These are phyloP conservation scores for Mobula hypostoma DNA, from an alignment of 2,113 vertebrate species.

Conservation along the genomic window DNA sequence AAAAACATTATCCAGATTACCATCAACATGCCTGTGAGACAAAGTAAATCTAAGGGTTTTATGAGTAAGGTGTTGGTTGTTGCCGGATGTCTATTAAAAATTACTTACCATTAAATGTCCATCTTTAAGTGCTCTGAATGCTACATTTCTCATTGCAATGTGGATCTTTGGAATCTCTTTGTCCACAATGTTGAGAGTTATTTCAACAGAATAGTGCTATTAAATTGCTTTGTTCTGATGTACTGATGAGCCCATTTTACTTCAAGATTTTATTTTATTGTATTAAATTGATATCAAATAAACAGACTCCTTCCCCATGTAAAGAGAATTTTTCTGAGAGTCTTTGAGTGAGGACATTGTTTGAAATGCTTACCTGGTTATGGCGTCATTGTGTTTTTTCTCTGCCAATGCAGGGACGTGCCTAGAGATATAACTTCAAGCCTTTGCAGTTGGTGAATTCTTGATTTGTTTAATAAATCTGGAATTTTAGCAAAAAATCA, in stretches of 20 bases:
- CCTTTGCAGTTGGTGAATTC: no score
- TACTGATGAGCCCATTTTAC: not conserved
- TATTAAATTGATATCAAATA: not conserved
- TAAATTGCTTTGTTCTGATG: not conserved
- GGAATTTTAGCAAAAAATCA: no score
- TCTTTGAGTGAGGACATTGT: no score
- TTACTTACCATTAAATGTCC: conserved; percentile 42
- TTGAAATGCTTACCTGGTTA: no score
- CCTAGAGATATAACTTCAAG: no score
- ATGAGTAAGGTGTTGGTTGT: conserved; percentile 54
- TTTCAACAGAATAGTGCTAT: not conserved
- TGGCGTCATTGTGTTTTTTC: no score
- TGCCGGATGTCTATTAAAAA: conserved; percentile 60
- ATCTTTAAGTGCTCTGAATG: not conserved
- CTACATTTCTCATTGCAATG: not conserved
- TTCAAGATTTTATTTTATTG: not conserved
- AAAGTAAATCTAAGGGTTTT: conserved; percentile 48
- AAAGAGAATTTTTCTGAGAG: no score
- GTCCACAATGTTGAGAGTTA: no score
- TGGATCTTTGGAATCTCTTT: not conserved
- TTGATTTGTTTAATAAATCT: no score
- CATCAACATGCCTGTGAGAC: conserved; percentile 53
- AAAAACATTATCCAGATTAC: conserved; percentile 50
- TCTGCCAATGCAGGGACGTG: no score
- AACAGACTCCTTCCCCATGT: not conserved